phyloP scores from a whole-genome alignment of 2,797 vertebrate genomes.

The Argya squamiceps region DNA sequence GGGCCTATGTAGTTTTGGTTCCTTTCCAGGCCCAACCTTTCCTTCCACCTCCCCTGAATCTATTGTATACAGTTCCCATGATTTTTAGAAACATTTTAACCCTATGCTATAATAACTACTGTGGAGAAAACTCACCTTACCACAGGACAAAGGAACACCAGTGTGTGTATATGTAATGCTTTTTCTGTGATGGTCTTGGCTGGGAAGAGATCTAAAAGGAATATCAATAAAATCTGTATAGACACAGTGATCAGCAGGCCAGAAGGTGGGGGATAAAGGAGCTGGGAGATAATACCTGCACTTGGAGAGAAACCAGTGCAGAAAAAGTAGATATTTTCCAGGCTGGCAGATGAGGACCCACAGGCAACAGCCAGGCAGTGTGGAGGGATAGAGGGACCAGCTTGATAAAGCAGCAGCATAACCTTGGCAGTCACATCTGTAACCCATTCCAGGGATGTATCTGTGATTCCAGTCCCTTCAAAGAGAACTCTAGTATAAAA shows the following conservation, averaged over 20 bases:
- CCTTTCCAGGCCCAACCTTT: too few relatives aligned
- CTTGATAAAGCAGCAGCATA: not conserved
- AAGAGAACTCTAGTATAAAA: not conserved
- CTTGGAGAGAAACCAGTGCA: not conserved
- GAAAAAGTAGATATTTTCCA: not conserved
- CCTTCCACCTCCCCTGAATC: too few relatives aligned
- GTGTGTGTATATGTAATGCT: not conserved
- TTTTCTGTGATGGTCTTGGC: not conserved
- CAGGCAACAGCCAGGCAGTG: not conserved
- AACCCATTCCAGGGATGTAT: not conserved
- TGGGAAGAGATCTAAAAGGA: not conserved
- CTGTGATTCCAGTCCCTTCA: fast-evolving
- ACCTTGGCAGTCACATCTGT: not conserved
- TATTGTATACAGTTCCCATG: too few relatives aligned
- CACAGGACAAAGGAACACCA: not conserved
- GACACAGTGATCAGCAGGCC: not conserved
- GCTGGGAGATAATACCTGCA: not conserved
- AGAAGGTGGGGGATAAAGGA: not conserved
- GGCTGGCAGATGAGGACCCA: not conserved
- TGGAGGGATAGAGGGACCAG: not conserved
- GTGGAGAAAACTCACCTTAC: not conserved
- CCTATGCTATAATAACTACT: not conserved
- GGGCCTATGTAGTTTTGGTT: too few relatives aligned
- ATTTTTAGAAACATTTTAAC: too few relatives aligned
- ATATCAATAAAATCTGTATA: not conserved